Evolutionary conservation across 2,888 invertebrate genomes (phyloP).

Genomic region (Cheilosia vernalis): DNA sequence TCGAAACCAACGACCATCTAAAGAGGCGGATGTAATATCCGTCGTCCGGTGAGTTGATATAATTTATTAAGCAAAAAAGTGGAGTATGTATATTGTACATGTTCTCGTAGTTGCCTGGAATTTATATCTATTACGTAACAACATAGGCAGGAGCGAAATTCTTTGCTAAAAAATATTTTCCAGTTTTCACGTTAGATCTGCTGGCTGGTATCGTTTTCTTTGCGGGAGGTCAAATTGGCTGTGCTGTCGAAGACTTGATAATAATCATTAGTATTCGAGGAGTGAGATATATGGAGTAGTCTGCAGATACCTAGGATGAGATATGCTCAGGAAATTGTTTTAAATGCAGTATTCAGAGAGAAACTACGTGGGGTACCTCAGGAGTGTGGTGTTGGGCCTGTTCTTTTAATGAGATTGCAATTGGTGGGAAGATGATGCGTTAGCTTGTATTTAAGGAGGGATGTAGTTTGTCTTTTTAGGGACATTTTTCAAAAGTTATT

Average conservation of each 20-base stretch:
- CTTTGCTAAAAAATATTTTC: constrained; percentile 18
- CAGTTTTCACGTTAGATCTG: constrained; percentile 24
- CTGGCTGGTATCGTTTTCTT: constrained; percentile 20
- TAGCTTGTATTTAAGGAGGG: no score
- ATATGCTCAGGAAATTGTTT: no score
- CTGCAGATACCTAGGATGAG: background rate
- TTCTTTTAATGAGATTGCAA: no score
- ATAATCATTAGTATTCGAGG: background rate
- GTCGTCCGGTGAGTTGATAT: constrained; percentile 70
- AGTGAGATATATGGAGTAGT: background rate
- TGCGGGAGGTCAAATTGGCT: background rate
- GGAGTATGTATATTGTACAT: constrained; percentile 6
- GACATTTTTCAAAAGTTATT: no score
- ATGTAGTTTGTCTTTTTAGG: no score
- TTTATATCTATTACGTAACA: constrained; percentile 54
- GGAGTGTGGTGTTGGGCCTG: no score
- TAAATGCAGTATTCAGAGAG: no score
- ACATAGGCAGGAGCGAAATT: constrained; percentile 33
- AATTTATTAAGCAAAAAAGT: constrained; percentile 56
- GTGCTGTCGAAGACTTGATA: constrained; percentile 1
- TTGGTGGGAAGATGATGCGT: no score
- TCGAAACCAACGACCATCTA: constrained; percentile 52
- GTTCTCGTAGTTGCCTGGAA: constrained; percentile 24
- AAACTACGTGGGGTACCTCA: no score
- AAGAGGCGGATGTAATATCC: constrained; percentile 73